Conservation (phyloP, 2,888 invertebrate genomes). For the Norana najaformis region DNA sequence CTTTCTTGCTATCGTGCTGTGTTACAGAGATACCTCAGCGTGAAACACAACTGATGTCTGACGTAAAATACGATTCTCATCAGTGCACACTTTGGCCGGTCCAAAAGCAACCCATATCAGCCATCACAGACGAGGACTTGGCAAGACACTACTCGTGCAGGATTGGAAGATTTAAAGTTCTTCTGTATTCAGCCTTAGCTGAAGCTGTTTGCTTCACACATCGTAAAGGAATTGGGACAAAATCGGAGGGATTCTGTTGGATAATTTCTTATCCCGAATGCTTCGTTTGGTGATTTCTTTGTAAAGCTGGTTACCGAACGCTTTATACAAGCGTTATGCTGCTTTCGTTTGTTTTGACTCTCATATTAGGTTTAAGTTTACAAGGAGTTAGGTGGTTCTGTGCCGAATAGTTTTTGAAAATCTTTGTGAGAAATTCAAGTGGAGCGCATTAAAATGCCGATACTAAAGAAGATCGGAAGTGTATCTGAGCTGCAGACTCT, state of each 20-base stretch:
- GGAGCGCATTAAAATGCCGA: constrained; percentile 63
- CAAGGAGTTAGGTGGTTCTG: constrained; percentile 1
- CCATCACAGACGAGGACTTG: background rate
- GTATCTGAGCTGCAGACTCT: background rate
- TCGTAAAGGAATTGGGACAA: background rate
- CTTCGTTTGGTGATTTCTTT: background rate
- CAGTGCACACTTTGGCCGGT: background rate
- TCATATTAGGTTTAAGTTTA: background rate
- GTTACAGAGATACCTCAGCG: background rate
- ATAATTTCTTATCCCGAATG: background rate
- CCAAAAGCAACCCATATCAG: background rate
- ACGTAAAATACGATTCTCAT: background rate
- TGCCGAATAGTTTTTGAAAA: background rate
- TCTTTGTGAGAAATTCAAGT: background rate
- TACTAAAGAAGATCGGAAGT: constrained; percentile 66
- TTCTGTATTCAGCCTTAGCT: background rate
- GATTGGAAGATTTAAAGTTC: background rate
- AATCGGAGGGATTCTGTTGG: background rate
- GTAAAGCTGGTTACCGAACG: too few relatives aligned
- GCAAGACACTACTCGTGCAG: background rate
- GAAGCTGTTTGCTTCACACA: background rate
- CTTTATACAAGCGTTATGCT: too few relatives aligned
- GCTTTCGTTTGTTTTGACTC: background rate
- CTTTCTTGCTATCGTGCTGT: background rate
- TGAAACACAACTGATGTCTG: background rate